Conservation (phyloP, 2,113 vertebrate species). For the Larimichthys crocea region DNA sequence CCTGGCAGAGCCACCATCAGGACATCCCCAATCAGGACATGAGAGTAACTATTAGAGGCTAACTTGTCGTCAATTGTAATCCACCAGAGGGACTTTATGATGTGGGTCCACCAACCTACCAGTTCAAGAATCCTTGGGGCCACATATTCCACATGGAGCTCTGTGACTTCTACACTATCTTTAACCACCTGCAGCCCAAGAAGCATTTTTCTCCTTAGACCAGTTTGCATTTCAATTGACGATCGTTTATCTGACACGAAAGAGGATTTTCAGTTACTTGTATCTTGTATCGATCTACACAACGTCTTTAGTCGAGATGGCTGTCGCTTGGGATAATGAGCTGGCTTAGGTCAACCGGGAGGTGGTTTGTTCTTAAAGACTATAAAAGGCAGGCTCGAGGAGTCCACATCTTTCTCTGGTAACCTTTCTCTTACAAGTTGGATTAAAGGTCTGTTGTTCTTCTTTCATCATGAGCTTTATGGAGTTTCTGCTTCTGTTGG, state of each 20-base stretch:
- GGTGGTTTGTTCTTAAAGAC: neutral
- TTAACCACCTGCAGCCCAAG: constrained; percentile 83
- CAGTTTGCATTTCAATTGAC: too few relatives aligned
- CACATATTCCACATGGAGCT: constrained; percentile 89
- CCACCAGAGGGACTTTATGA: constrained; percentile 98
- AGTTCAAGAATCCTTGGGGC: constrained; percentile 92
- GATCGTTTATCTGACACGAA: too few relatives aligned
- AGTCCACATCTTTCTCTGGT: neutral
- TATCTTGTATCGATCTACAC: too few relatives aligned
- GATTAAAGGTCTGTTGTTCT: neutral
- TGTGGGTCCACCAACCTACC: constrained; percentile 93
- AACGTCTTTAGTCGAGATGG: neutral
- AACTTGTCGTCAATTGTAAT: constrained; percentile 89
- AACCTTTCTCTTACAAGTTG: neutral
- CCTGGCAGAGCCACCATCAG: constrained; percentile 95
- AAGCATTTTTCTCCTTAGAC: too few relatives aligned
- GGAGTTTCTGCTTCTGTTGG: too few relatives aligned
- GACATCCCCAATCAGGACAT: constrained; percentile 96
- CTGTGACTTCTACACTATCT: constrained; percentile 91
- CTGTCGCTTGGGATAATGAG: neutral
- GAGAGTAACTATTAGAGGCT: constrained; percentile 92
- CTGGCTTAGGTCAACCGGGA: neutral
- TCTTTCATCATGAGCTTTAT: neutral
- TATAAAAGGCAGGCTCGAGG: neutral
- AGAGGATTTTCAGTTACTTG: too few relatives aligned